Conservation (phyloP, 2,888 invertebrate genomes). For the Entomobrya proxima region DNA sequence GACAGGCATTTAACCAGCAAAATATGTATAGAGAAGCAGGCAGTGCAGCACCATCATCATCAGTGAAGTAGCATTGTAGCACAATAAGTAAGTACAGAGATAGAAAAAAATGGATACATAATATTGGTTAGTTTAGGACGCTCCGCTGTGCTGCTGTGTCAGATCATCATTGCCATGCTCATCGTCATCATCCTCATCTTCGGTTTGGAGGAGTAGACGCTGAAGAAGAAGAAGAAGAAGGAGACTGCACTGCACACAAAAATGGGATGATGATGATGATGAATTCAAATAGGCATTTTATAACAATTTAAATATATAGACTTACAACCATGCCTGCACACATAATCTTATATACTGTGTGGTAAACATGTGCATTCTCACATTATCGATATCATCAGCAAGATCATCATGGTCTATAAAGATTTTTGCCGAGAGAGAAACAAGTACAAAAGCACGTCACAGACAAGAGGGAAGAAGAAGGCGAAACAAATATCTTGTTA, state of each 20-base stretch:
- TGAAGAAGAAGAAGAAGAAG: not conserved
- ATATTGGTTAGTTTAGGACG: constrained; percentile 40
- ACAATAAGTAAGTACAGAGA: constrained; percentile 1
- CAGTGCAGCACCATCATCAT: not conserved
- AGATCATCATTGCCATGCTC: constrained; percentile 40
- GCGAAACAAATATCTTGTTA: constrained; percentile 38
- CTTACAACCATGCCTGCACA: too few species aligned
- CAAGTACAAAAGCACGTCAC: not conserved
- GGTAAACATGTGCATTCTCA: constrained; percentile 47
- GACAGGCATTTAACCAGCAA: too few species aligned
- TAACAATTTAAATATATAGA: not conserved
- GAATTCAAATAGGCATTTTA: constrained; percentile 53
- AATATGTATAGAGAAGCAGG: constrained; percentile 12
- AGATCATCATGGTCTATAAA: constrained; percentile 44
- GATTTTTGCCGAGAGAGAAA: constrained; percentile 32
- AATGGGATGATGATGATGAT: constrained; percentile 42
- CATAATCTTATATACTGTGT: not conserved
- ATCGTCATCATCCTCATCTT: constrained; percentile 22
- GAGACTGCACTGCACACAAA: not conserved
- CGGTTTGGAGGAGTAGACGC: too few species aligned
- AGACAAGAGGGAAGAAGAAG: not conserved
- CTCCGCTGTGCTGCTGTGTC: constrained; percentile 53
- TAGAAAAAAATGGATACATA: constrained; percentile 43
- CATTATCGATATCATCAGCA: constrained; percentile 49
- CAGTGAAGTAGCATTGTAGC: too few species aligned